Evolutionary conservation across 2,113 vertebrate genomes (phyloP), one percentile per base, ranked within the genome.

Genomic region (Dipodomys ordii): DNA sequence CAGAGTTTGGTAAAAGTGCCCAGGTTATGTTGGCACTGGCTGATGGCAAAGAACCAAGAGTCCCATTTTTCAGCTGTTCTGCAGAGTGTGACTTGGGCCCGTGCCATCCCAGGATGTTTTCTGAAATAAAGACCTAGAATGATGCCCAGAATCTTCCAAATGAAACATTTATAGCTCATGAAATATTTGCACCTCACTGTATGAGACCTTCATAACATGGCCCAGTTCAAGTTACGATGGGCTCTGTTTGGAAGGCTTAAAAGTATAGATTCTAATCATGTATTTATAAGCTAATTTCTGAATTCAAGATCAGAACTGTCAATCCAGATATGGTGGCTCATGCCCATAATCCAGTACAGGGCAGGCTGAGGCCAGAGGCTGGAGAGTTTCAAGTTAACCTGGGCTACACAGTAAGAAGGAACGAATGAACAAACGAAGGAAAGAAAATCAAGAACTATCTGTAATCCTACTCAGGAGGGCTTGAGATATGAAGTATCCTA

Each of bases 101-200:
- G 78, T 98, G 98, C 99, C 99, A 99, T 98, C 98, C 98, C 97
- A 99, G 98, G 97, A 98, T 98, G 98, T 97, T 98, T 97, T 99
- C 99, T 99, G 98, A 97, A 98, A 98, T 76, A 96, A 95, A 98
- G 57, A 97, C 97, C 46, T 49, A 79, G 13, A 80, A 83, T 98
- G 91, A 98, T 73, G 13, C 96, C 92, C 77, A 74, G 74, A 28
- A 73, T 57, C 73, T 95, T 86, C 92, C 89, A 92, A 64, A 83
- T 60, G 1, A 6, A 53, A 82, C 44, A 95, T 62, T 89, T 12
- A 96, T 1, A 79, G 81, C 53, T 92, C 57, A 27, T 35, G 64
- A 96, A 71, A 57, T 25, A 57, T 13, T 3, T 15, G 32, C 7
- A 15, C 67, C 64, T 85, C 18, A 0, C 19, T 28, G 6, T 23